Evolutionary conservation across 2,888 invertebrate species (phyloP), one percentile per base, ranked within the genome.

Genomic region (Agrotis clavis): DNA sequence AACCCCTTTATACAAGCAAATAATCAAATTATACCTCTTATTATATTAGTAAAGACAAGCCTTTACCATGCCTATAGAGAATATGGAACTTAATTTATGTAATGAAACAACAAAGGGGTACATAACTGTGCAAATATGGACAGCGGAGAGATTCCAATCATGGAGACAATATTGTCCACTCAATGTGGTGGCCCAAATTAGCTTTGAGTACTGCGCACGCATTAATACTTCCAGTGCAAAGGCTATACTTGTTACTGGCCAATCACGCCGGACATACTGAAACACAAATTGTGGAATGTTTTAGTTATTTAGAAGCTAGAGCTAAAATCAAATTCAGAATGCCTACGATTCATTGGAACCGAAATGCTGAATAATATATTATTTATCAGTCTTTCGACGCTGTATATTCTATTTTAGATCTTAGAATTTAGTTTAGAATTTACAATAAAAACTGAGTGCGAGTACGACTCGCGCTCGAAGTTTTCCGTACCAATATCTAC

Each of bases 151-250:
- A 63, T 67, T 59, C 54, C 82, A 78, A 82, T 79, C 60, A 79
- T 63, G 14, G 54, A 30, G 51, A 51, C 54, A 54, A 77, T 74
- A 77, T 81, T 65, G 82, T 62, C 50, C 65, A 63, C 53, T 81
- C 82, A 48, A 62, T 60, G 25, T 77, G 54, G 62, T 19, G 50
- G 60, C 54, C 62, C 66, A 60, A 82, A 79, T 79, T 78, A 82
- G 82, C 79, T 78, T 78, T 71, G 82, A 66, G 63, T 67, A 60
- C 54, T 57, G 51, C 19, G 19, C 81, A 64, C 25, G 51, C 69
- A 81, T 81, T 64, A 47, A 70, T 82, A 70, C 61, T 78, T 66
- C 54, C 57, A 53, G n/a, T 41, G 61, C 41, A 54, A 53, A 77
- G 30, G 54, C 71, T 50, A 63, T 77, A 35, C 70, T 70, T 25